phyloP scores from a whole-genome alignment of 2,888 invertebrate genomes.

The Lithosia quadra region DNA sequence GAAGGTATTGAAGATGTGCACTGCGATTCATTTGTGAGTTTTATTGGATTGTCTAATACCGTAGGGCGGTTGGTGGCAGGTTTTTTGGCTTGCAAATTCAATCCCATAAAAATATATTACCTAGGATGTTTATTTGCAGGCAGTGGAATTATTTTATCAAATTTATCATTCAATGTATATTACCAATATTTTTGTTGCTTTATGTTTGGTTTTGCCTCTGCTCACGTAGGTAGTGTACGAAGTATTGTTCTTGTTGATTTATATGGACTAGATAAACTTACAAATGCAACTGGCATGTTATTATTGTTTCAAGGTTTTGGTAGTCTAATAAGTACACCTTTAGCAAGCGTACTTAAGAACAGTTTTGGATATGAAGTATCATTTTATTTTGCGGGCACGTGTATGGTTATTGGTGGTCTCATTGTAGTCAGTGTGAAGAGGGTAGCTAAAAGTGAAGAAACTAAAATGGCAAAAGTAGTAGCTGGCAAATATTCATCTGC shows the following conservation, averaged over 20 bases:
- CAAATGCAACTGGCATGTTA: conserved; percentile 78
- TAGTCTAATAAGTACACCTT: conserved; percentile 74
- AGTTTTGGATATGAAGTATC: conserved; percentile 65
- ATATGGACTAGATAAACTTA: conserved; percentile 78
- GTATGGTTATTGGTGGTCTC: conserved; percentile 68
- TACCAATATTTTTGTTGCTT: conserved; percentile 73
- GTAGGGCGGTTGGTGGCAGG: conserved; percentile 71
- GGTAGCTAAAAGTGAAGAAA: conserved; percentile 52
- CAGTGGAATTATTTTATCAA: conserved; percentile 64
- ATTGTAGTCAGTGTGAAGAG: conserved; percentile 61
- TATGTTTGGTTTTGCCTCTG: conserved; percentile 71
- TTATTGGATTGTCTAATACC: conserved; percentile 71
- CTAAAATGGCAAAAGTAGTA: not conserved
- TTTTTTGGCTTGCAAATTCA: conserved; percentile 65
- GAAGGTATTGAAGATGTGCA: conserved; percentile 67
- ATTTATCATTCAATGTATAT: conserved; percentile 64
- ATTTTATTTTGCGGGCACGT: conserved; percentile 71
- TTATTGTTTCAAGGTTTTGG: conserved; percentile 78
- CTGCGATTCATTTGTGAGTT: conserved; percentile 73
- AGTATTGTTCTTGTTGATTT: conserved; percentile 73
- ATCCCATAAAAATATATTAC: conserved; percentile 62
- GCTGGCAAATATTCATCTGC: conserved; percentile 5
- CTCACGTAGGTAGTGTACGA: conserved; percentile 67
- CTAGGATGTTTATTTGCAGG: conserved; percentile 61
- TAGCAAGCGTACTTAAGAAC: conserved; percentile 68